Conservation (phyloP, 1,140 invertebrate species). For the Colletes gigas region DNA sequence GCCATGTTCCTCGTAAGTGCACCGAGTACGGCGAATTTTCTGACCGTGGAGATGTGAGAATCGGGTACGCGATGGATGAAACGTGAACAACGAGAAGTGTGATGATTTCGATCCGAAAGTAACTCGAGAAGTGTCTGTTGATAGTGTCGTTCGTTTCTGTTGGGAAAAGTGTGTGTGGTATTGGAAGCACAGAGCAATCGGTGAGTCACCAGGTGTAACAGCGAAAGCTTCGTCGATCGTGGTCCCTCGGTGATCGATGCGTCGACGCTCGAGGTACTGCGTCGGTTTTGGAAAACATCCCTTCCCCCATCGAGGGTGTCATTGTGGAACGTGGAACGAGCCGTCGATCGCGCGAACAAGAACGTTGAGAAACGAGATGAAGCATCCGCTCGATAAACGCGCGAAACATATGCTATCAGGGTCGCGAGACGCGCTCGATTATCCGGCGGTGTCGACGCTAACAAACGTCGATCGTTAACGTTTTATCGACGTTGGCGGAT, state of each 20-base stretch:
- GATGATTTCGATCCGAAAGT: background rate
- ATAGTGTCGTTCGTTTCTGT: conserved; percentile 1
- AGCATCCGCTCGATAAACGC: conserved; percentile 50
- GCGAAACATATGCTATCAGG: conserved; percentile 53
- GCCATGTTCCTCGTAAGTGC: background rate
- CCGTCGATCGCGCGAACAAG: conserved; percentile 21
- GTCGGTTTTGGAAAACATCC: background rate
- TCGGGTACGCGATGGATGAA: conserved; percentile 2
- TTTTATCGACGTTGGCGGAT: conserved; percentile 22
- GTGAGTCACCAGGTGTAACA: background rate
- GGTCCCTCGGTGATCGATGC: background rate
- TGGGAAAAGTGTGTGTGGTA: background rate
- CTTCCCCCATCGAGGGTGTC: background rate
- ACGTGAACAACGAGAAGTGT: background rate
- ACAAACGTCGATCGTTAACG: background rate
- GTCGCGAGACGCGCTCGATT: conserved; percentile 22
- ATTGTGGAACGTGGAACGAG: conserved; percentile 31
- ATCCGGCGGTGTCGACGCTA: conserved; percentile 30
- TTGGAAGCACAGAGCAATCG: background rate
- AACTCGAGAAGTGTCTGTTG: background rate
- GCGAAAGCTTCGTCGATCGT: background rate
- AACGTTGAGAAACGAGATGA: conserved; percentile 42
- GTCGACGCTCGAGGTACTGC: conserved; percentile 1
- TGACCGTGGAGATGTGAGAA: background rate
- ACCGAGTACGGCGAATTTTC: background rate